Evolutionary conservation across 2,113 vertebrate species (phyloP).

Genomic region (Labeo rohita): DNA sequence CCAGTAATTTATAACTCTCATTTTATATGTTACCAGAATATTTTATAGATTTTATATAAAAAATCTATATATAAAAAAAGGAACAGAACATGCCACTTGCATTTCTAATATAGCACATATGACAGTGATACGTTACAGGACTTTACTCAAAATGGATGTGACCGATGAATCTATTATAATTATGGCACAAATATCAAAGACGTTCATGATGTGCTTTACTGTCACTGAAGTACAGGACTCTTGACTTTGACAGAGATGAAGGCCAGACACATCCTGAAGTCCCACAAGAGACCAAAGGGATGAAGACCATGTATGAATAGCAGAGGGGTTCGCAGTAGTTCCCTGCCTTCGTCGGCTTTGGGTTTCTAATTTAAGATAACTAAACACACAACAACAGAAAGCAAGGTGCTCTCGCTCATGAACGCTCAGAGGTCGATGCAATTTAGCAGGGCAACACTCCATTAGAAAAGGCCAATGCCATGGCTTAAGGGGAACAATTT

Average conservation of each 20-base stretch:
- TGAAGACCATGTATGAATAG: neutral
- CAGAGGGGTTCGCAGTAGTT: neutral
- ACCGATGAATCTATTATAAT: neutral
- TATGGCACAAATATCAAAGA: conserved; percentile 23
- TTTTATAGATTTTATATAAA: neutral
- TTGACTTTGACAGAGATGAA: conserved; percentile 31
- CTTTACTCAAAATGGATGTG: neutral
- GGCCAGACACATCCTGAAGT: conserved; percentile 25
- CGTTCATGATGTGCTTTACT: neutral
- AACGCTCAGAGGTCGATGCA: conserved; percentile 93
- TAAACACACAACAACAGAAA: conserved; percentile 59
- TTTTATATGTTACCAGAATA: neutral
- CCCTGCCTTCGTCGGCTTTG: conserved; percentile 1
- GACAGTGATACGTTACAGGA: neutral
- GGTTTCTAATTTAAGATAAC: conserved; percentile 41
- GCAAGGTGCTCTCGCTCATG: conserved; percentile 86
- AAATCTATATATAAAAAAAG: neutral
- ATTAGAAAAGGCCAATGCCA: conserved; percentile 95
- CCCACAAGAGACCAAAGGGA: neutral
- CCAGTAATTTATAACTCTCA: neutral
- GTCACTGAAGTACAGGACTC: conserved; percentile 12
- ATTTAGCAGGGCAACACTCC: conserved; percentile 89
- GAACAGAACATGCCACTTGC: neutral
- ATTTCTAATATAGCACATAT: neutral
- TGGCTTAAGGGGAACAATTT: conserved; percentile 88